Percentiles rank a stretch among this genome's conserved stretches.
Evolutionary conservation across 2,113 vertebrate genomes (phyloP).

Genomic region (Tringa solitaria): DNA sequence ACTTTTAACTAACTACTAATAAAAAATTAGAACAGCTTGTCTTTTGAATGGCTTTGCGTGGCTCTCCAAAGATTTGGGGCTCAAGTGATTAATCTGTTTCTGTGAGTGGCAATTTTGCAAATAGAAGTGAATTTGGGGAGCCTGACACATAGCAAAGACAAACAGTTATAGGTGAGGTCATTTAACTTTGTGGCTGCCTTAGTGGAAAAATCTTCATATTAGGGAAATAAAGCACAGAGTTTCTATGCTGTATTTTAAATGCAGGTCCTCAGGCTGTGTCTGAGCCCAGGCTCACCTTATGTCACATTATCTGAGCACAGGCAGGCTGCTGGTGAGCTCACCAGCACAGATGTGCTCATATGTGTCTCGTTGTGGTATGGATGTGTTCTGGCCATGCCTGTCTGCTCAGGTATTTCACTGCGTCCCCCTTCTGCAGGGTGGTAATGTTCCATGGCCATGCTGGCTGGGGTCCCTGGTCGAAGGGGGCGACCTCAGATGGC

Average conservation of each 20-base stretch:
- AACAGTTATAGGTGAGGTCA: background rate
- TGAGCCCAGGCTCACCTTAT: background rate
- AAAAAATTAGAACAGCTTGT: conserved; percentile 10
- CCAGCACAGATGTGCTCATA: background rate
- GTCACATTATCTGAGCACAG: background rate
- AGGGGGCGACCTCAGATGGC: background rate
- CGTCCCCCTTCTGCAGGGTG: background rate
- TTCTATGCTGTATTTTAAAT: background rate
- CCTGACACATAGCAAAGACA: background rate
- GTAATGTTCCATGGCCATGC: background rate
- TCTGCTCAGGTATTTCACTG: background rate
- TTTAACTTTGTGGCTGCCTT: background rate
- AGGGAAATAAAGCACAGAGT: background rate
- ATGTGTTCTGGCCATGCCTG: rapidly evolving
- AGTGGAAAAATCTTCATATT: background rate
- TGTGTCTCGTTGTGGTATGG: background rate
- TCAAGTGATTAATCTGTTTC: background rate
- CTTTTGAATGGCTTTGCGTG: background rate
- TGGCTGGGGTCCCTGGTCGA: background rate
- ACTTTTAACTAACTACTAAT: background rate
- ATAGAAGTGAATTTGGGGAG: background rate
- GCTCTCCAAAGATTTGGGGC: background rate
- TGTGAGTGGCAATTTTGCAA: background rate
- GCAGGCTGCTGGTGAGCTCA: background rate
- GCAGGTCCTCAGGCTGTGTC: background rate